Evolutionary conservation across 2,113 vertebrate species (phyloP).

Genomic region (Prionailurus viverrinus): DNA sequence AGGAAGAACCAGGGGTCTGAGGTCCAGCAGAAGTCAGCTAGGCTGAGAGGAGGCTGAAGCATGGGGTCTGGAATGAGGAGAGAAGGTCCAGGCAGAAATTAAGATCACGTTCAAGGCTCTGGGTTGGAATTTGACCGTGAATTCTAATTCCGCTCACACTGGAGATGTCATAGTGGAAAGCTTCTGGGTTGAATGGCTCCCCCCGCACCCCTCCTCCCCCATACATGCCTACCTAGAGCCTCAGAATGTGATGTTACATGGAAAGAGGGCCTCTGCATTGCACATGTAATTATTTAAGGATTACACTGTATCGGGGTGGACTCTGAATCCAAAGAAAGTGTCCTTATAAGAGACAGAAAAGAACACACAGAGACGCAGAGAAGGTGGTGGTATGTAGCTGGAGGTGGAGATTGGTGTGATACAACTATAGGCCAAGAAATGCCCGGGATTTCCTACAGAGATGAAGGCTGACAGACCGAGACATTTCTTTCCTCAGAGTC

Average conservation of each 20-base stretch:
- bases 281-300: not conserved
- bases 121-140: not conserved
- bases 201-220: too few species aligned
- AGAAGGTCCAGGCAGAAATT: not conserved
- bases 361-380: not conserved
- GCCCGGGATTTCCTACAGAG: too few species aligned
- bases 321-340: not conserved
- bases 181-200: not conserved
- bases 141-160: not conserved
- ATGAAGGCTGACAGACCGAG: not conserved
- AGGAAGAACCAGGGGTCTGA: not conserved
- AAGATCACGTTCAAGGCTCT: not conserved
- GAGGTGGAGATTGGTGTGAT: not conserved
- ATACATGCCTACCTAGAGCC: not conserved
- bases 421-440: not conserved
- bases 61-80: not conserved
- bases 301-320: not conserved
- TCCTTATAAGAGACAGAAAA: not conserved
- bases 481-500: too few species aligned
- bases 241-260: not conserved
- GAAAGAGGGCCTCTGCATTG: not conserved
- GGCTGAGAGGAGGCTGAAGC: not conserved
- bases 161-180: not conserved
- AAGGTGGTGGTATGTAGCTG: not conserved
- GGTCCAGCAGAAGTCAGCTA: not conserved